Evolutionary conservation across 92 coral and sea anemone species (phyloP), one percentile per base, ranked within the genome.

Genomic region (Micromussa lordhowensis): DNA sequence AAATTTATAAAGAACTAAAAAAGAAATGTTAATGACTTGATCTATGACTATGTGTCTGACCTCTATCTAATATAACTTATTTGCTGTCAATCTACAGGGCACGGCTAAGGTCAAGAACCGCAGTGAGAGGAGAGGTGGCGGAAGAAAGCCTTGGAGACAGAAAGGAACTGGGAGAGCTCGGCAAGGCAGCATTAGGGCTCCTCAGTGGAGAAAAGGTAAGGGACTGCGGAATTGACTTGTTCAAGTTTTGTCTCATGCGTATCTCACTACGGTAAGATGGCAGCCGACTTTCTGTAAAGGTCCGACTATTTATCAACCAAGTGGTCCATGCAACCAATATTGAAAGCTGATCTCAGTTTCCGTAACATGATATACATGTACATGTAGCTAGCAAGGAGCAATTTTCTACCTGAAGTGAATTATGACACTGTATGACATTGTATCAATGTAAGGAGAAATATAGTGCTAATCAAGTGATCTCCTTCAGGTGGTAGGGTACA

Each of bases 171-270:
- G 96, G 70, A 94, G 92, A 89, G 99, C 99, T 36, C 91, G 99
- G 53, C 99, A 98, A 86, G 99, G 99, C 68, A 98, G 99, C 85
- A 98, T 94, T 32, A 92, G 99, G 82, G 98, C 99, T 26, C 99
- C 99, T 44, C 99, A 98, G 7, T 98, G 94, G 88, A 86, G 93
- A 82, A 98, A 98, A 98, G 99, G 99, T 96, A 48, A 36, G 72
- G 18, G 21, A 40, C 18, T 31, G 21, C 14, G 59, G 18, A 54
- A 70, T 30, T 70, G 75, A 36, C 4, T 2, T 9, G 75, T 0
- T 26, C 29, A 9, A 70, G 30, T 71, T 32, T 32, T 12, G 22
- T 19, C 2, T 32, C 48, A 44, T 44, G 51, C 12, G 51, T 44
- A 44, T 44, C 51, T 7, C 51, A 44, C 12, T 44, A 44, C 51